Evolutionary conservation across 2,888 invertebrate species (phyloP).

Genomic region (Drosophila leonis): DNA sequence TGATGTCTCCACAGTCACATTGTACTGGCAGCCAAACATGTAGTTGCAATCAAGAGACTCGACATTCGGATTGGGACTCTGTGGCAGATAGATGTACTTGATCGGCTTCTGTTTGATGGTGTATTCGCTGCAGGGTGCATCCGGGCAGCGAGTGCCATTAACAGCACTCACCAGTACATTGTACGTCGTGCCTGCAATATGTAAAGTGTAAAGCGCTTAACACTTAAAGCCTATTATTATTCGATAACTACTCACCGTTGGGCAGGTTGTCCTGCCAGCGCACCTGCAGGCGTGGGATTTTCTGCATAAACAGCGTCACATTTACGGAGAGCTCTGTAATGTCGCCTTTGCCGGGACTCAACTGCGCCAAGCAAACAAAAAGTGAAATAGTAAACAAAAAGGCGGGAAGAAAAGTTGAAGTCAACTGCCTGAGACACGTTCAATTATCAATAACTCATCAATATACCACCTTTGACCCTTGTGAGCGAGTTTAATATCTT

Average conservation of each 20-base stretch:
- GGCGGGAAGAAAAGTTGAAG: neutral
- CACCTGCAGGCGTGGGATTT: conserved; percentile 74
- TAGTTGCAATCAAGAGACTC: conserved; percentile 81
- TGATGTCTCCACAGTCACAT: conserved; percentile 79
- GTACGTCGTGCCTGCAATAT: conserved; percentile 73
- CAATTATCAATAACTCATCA: neutral
- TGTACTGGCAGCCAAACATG: conserved; percentile 82
- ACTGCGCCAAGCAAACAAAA: neutral
- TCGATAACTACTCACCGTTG: conserved; percentile 61
- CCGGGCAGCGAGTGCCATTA: conserved; percentile 73
- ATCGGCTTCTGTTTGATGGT: conserved; percentile 66
- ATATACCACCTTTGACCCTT: neutral
- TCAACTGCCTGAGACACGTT: too few relatives aligned
- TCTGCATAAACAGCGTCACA: conserved; percentile 67
- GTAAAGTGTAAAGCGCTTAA: neutral
- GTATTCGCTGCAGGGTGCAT: conserved; percentile 78
- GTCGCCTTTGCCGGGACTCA: conserved; percentile 18
- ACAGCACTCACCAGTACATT: conserved; percentile 79
- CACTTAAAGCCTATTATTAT: neutral
- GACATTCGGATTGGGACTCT: conserved; percentile 65
- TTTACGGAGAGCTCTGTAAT: conserved; percentile 66
- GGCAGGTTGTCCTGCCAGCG: conserved; percentile 81
- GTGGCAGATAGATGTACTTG: conserved; percentile 65
- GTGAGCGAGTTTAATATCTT: neutral
- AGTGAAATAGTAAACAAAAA: neutral